Percentiles rank a stretch among this genome's conserved stretches.
These are phyloP conservation scores for Sarcophaga subvicina DNA, from an alignment of 2,888 invertebrate species.

Conservation along the genomic window DNA sequence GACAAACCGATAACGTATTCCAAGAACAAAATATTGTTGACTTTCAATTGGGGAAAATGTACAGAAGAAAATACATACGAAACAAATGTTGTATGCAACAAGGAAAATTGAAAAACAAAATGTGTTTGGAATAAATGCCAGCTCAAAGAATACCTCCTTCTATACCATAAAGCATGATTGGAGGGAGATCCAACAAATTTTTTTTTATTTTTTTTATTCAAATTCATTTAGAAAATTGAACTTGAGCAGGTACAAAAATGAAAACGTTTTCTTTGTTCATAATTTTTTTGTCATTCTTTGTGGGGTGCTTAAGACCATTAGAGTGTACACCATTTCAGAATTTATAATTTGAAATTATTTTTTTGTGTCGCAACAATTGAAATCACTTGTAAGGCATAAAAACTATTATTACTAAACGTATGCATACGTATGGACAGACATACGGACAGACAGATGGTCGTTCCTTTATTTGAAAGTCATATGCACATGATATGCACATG, in stretches of 20 bases:
- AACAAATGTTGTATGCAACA: not conserved
- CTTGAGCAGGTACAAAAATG: not conserved
- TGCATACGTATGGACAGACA: not conserved
- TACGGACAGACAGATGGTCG: slow-evolving; percentile 2
- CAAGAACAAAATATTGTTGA: not conserved
- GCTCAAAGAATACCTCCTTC: not conserved
- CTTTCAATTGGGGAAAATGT: not conserved
- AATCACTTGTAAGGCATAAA: slow-evolving; percentile 44
- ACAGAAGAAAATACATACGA: not conserved
- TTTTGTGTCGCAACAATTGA: not conserved
- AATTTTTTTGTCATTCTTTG: not conserved
- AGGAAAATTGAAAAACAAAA: slow-evolving; percentile 34
- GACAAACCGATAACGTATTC: slow-evolving; percentile 49
- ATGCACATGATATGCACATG: slow-evolving; percentile 24
- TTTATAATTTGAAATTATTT: slow-evolving; percentile 14
- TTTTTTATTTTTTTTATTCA: not conserved
- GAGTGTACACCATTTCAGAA: slow-evolving; percentile 58
- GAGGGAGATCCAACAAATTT: not conserved
- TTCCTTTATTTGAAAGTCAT: not conserved
- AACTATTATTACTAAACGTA: not conserved
- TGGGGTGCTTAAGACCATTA: slow-evolving; percentile 53
- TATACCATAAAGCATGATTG: not conserved
- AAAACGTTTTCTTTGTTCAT: not conserved
- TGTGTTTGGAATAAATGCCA: slow-evolving; percentile 52
- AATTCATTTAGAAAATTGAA: not conserved